Percentiles rank a stretch among this genome's conserved stretches.
These are phyloP conservation scores for Amphipyra berbera DNA, from an alignment of 2,888 invertebrate species.

Conservation along the genomic window DNA sequence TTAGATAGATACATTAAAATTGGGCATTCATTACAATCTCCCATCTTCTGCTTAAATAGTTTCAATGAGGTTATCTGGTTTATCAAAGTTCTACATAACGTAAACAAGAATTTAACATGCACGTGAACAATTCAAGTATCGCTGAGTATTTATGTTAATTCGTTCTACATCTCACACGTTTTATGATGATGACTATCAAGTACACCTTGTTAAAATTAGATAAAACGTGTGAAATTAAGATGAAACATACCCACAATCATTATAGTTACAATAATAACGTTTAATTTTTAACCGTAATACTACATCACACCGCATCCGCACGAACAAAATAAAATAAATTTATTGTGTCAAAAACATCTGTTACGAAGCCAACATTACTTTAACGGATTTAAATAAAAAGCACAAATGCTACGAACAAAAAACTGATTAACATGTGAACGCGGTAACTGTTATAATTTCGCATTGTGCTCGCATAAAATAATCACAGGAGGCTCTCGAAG, in stretches of 20 bases:
- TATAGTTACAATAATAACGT: conserved; percentile 20
- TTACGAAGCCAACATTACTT: conserved; percentile 55
- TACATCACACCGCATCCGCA: conserved; percentile 10
- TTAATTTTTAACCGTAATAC: conserved; percentile 20
- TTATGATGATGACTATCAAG: neutral
- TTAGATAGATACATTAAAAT: no score
- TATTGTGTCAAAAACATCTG: conserved; percentile 67
- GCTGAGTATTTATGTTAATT: neutral
- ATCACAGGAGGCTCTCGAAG: conserved; percentile 71
- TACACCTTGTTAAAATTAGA: conserved; percentile 26
- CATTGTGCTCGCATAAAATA: conserved; percentile 76
- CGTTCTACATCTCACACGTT: conserved; percentile 8
- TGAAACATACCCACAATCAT: neutral
- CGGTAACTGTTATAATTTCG: conserved; percentile 78
- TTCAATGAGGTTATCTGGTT: neutral
- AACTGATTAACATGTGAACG: conserved; percentile 84
- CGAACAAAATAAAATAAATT: conserved; percentile 51
- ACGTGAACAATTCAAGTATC: no score
- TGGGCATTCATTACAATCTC: no score
- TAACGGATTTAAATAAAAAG: conserved; percentile 66
- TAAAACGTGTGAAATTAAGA: conserved; percentile 14
- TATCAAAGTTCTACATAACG: neutral
- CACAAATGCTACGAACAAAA: conserved; percentile 69
- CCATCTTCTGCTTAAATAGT: no score
- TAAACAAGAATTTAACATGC: no score